Conservation (phyloP, 2,797 vertebrate genomes). For the Acropternis orthonyx region DNA sequence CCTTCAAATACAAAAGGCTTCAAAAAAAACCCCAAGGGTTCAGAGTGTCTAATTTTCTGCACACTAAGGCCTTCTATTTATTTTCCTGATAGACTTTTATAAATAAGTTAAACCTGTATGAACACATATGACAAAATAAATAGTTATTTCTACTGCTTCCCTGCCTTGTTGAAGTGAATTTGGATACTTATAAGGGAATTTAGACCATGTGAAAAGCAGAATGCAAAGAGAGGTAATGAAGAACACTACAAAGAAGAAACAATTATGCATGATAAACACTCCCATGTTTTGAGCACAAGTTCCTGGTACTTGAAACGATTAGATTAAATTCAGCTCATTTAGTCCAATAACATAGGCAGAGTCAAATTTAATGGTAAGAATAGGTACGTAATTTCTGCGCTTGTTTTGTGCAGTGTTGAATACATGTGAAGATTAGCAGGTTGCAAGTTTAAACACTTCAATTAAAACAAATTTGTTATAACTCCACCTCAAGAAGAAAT, state of each 20-base stretch:
- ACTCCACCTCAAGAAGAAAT: not conserved
- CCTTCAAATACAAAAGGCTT: not conserved
- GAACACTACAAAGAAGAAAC: not conserved
- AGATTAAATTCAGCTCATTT: conserved; percentile 13
- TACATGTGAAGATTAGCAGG: not conserved
- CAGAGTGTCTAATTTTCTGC: not conserved
- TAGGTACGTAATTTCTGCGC: not conserved
- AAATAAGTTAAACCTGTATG: not conserved
- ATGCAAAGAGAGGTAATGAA: not conserved
- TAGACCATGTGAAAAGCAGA: not conserved
- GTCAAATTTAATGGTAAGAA: not conserved
- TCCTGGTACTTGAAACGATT: not conserved
- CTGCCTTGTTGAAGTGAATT: not conserved
- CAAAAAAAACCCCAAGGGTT: not conserved
- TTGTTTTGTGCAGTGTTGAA: not conserved
- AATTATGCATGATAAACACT: not conserved
- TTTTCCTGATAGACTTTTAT: not conserved
- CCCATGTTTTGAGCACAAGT: not conserved
- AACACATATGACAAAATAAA: not conserved
- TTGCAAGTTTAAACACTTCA: not conserved
- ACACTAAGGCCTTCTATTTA: not conserved
- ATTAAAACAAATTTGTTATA: not conserved
- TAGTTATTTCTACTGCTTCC: not conserved
- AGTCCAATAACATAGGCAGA: not conserved
- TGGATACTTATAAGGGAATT: not conserved